A percentile compares a stretch with the other conserved stretches of the same genome.
These are phyloP conservation scores for Oryzias sinensis DNA, from an alignment of 2,797 vertebrate species.

Conservation along the genomic window DNA sequence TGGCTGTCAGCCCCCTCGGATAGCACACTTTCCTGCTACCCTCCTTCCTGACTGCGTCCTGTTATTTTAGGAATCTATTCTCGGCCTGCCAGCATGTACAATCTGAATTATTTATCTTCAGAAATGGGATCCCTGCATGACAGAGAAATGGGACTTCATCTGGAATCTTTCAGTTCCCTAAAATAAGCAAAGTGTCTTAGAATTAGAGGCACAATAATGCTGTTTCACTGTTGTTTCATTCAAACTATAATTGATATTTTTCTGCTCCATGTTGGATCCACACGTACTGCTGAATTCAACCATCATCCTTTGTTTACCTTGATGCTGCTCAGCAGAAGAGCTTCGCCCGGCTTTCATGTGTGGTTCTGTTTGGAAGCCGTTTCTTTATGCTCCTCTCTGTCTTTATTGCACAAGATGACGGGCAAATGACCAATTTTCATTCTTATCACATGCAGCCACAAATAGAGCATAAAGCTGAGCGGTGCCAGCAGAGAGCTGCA, in stretches of 20 bases:
- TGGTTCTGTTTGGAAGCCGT: conserved; percentile 9
- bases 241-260: not conserved
- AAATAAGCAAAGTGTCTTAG: conserved; percentile 57
- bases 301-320: no score
- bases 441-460: conserved; percentile 50
- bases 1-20: conserved; percentile 45
- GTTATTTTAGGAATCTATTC: conserved; percentile 73
- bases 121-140: conserved; percentile 65
- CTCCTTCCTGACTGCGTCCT: conserved; percentile 36
- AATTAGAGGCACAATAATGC: conserved; percentile 1
- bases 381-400: conserved; percentile 32
- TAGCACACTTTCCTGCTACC: conserved; percentile 35
- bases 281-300: no score
- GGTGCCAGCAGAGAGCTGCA: conserved; percentile 20
- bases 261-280: not conserved
- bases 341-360: conserved; percentile 3
- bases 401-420: conserved; percentile 44
- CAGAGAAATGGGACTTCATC: conserved; percentile 57
- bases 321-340: no score
- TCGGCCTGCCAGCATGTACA: conserved; percentile 60
- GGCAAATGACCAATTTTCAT: conserved; percentile 49
- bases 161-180: conserved; percentile 62
- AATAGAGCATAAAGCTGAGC: conserved; percentile 42
- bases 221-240: conserved; percentile 1
- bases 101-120: conserved; percentile 73